These are phyloP conservation scores for Ischnus inquisitorius DNA, from an alignment of 2,888 invertebrate species.

Conservation along the genomic window DNA sequence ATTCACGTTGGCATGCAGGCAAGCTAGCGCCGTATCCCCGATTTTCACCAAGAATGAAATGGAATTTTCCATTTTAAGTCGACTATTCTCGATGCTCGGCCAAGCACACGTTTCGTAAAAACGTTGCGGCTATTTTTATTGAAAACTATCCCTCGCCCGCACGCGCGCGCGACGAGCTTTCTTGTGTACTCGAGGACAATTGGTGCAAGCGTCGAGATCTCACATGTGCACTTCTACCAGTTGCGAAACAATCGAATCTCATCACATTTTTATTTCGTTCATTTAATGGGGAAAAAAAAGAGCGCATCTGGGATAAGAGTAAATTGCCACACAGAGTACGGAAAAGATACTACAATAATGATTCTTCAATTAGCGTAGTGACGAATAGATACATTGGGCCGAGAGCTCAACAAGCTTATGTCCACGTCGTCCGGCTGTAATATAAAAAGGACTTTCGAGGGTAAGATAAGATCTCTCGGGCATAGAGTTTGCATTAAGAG, in stretches of 20 bases:
- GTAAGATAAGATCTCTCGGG: slow-evolving; percentile 7
- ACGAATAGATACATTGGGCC: background rate
- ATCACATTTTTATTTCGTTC: background rate
- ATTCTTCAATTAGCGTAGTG: background rate
- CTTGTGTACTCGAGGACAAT: background rate
- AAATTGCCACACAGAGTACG: background rate
- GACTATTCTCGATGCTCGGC: slow-evolving; percentile 30
- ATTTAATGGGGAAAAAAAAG: background rate
- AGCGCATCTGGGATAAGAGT: background rate
- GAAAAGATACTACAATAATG: background rate
- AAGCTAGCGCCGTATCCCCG: slow-evolving; percentile 35
- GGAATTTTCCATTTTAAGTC: slow-evolving; percentile 67
- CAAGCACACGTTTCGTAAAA: slow-evolving; percentile 30
- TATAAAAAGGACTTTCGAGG: slow-evolving; percentile 6
- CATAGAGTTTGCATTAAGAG: slow-evolving; percentile 33
- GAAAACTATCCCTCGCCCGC: slow-evolving; percentile 9
- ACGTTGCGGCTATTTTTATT: slow-evolving; percentile 33
- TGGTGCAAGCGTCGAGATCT: background rate
- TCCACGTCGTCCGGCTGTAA: background rate
- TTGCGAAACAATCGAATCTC: background rate
- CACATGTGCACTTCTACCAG: background rate
- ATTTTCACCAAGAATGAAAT: slow-evolving; percentile 65
- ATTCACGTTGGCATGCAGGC: slow-evolving; percentile 64
- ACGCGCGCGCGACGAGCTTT: background rate
- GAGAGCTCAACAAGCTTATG: background rate